Percentiles rank a stretch among this genome's conserved stretches.
phyloP scores from a whole-genome alignment of 2,797 vertebrate species.

The Mus caroli region DNA sequence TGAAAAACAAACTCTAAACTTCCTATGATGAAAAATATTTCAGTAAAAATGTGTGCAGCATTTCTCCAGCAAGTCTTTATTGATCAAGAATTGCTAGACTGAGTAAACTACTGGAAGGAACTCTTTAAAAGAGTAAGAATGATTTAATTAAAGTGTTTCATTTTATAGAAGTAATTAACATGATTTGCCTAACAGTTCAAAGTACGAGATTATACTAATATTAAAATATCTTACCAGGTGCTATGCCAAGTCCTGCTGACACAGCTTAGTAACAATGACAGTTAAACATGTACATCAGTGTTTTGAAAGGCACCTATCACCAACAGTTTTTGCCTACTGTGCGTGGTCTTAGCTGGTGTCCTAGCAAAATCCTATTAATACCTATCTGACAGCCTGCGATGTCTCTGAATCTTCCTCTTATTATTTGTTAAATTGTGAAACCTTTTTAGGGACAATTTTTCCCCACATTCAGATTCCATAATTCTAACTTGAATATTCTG shows the following conservation, averaged over 20 bases:
- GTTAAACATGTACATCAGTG: slow-evolving; percentile 18
- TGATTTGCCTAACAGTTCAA: slow-evolving; percentile 15
- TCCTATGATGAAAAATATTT: slow-evolving; percentile 54
- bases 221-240: background rate
- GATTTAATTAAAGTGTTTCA: slow-evolving; percentile 11
- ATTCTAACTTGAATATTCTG: background rate
- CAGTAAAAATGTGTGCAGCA: background rate
- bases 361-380: background rate
- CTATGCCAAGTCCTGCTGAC: background rate
- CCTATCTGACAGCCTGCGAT: background rate
- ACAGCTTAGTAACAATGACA: background rate
- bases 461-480: background rate
- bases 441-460: background rate
- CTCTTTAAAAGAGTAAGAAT: background rate
- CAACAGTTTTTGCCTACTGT: background rate
- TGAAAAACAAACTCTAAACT: slow-evolving; percentile 28
- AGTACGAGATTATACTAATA: background rate
- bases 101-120: background rate
- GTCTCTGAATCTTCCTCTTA: background rate
- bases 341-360: background rate
- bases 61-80: slow-evolving; percentile 24
- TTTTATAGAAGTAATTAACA: slow-evolving; percentile 51
- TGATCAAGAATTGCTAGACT: background rate
- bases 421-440: slow-evolving; percentile 32
- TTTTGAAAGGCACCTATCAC: background rate